phyloP scores from a whole-genome alignment of 2,797 vertebrate species.

The Coccyzus lansbergi region DNA sequence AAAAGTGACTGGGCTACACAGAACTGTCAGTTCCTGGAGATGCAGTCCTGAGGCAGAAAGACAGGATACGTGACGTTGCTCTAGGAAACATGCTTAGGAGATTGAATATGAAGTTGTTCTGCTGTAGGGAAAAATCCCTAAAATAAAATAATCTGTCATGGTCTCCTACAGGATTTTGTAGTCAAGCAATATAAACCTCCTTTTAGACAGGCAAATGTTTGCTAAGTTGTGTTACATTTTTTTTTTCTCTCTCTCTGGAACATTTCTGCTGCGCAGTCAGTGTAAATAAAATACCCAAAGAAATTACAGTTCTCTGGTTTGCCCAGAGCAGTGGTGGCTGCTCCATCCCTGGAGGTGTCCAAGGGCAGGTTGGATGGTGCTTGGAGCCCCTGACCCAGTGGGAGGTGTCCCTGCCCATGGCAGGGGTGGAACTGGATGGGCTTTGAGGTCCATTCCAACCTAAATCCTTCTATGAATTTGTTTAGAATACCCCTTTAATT shows the following conservation, averaged over 20 bases:
- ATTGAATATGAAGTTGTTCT: not conserved
- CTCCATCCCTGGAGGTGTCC: no score
- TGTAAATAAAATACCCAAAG: not conserved
- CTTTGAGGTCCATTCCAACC: no score
- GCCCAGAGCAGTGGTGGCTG: no score
- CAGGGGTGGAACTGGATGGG: no score
- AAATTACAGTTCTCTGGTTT: not conserved
- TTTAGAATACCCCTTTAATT: not conserved
- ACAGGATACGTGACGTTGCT: not conserved
- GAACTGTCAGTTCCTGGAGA: constrained; percentile 21
- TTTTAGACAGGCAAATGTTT: not conserved
- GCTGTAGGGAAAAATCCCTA: not conserved
- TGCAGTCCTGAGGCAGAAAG: not conserved
- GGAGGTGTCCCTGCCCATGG: no score
- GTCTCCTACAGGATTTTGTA: not conserved
- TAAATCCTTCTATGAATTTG: not conserved
- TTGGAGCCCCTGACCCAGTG: no score
- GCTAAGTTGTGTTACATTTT: not conserved
- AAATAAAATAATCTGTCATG: not conserved
- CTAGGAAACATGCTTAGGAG: not conserved
- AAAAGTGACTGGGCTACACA: not conserved
- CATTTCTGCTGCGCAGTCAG: not conserved
- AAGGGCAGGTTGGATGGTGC: no score
- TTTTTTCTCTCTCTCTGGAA: not conserved
- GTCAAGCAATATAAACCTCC: not conserved